Evolutionary conservation across 2,888 invertebrate genomes (phyloP).

Genomic region (Cybosia mesomella): DNA sequence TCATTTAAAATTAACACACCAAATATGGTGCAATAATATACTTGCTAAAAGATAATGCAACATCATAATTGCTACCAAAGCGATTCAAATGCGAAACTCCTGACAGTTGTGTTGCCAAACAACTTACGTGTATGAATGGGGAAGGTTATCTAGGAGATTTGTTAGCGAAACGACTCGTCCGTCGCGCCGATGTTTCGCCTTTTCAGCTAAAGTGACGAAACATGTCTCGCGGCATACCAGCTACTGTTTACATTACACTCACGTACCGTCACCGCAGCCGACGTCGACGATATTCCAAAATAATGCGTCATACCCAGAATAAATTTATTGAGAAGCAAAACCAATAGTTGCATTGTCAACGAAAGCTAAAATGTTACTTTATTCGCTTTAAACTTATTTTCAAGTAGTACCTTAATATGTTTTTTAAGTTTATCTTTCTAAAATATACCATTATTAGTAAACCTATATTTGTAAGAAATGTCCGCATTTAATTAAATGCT

Average conservation of each 20-base stretch:
- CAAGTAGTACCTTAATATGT: not conserved
- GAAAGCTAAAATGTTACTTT: conserved; percentile 35
- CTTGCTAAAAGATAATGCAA: conserved; percentile 33
- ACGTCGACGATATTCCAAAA: conserved; percentile 61
- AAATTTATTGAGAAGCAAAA: conserved; percentile 61
- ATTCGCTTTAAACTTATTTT: not conserved
- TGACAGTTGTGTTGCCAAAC: conserved; percentile 54
- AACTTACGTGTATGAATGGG: conserved; percentile 61
- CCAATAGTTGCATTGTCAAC: conserved; percentile 55
- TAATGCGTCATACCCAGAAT: conserved; percentile 69
- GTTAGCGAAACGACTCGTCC: conserved; percentile 60
- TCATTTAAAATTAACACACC: conserved; percentile 16
- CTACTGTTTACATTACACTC: conserved; percentile 74
- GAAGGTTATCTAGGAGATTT: conserved; percentile 65
- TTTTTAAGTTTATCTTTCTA: not conserved
- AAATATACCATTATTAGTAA: conserved; percentile 1
- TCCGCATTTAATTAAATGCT: conserved; percentile 39
- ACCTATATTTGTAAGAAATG: conserved; percentile 3
- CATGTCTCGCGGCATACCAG: conserved; percentile 69
- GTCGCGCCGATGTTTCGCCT: conserved; percentile 62
- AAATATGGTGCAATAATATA: conserved; percentile 19
- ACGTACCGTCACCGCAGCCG: conserved; percentile 59
- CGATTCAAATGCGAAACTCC: conserved; percentile 40
- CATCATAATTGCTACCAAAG: conserved; percentile 41
- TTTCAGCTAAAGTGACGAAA: conserved; percentile 79